phyloP scores from a whole-genome alignment of 2,113 vertebrate genomes.

The Girardinichthys multiradiatus region DNA sequence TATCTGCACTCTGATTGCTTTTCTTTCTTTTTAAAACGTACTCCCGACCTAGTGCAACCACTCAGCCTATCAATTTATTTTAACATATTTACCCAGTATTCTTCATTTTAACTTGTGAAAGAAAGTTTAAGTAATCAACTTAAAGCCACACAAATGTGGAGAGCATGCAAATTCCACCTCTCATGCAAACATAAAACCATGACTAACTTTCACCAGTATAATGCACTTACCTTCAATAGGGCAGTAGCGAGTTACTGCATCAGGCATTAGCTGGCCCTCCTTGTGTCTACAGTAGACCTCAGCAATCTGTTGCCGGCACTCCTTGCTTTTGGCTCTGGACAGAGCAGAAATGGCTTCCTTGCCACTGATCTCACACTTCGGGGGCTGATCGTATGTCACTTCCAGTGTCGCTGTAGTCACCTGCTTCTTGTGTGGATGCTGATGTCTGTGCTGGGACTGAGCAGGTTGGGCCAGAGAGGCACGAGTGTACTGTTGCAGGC shows the following conservation, averaged over 20 bases:
- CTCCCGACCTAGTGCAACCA: too few relatives aligned
- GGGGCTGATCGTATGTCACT: conserved; percentile 84
- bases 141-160: too few relatives aligned
- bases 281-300: conserved; percentile 94
- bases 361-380: conserved; percentile 92
- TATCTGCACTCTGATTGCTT: too few relatives aligned
- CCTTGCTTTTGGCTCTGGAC: conserved; percentile 89
- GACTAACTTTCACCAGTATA: conserved; percentile 7
- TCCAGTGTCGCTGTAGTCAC: conserved; percentile 71
- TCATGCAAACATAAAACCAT: not conserved
- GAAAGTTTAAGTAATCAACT: too few relatives aligned
- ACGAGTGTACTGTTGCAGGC: conserved; percentile 58
- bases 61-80: not conserved
- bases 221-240: conserved; percentile 90
- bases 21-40: too few relatives aligned
- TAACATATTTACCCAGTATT: not conserved
- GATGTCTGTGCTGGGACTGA: conserved; percentile 68
- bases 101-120: not conserved
- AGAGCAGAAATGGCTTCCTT: conserved; percentile 96
- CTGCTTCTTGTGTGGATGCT: conserved; percentile 58
- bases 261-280: conserved; percentile 91
- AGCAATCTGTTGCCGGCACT: conserved; percentile 91
- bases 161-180: not conserved
- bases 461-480: conserved; percentile 63
- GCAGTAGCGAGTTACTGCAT: conserved; percentile 91